Base-by-base conservation (phyloP, 2,797 vertebrate species). In the Acestrorhynchus altus region DNA sequence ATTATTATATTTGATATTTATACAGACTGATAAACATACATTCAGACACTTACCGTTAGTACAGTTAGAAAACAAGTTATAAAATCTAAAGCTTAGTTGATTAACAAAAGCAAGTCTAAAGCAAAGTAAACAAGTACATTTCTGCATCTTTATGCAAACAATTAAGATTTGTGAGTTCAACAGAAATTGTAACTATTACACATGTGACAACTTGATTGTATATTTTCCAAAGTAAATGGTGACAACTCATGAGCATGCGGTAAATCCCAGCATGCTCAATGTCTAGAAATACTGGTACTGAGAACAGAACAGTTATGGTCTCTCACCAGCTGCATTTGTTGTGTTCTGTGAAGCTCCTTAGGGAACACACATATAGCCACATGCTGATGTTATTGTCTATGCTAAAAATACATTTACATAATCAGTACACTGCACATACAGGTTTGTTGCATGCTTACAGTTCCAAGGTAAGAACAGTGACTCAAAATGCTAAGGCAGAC, bases 301-400 rank as follows among this genome's bases (percentile, higher is more conserved):
- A 64, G 35, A 44, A 65, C 40, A 65, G 39, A 28, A 65, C 40
- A 44, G 11, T 28, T 26, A 26, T 24, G 22, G 42, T 66, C 64
- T 66, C 64, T 46, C 22, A 66, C 44, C 64, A 66, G 64, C 24
- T 66, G 42, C 6, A 24, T 44, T 65, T 66, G 20, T 66, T 24
- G 2, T 15, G 8, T 24, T 42, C 22, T 6, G 59, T 61, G 7
- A 16, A 35, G 59, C 39, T n/a, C 1, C 18, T 18, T n/a, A 11
- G 10, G 12, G 11, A 35, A 35, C 31, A 35, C 18, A n/a, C n/a
- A 31, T 35, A 35, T 35, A 47, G 6, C 20, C 9, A 26, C 64
- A 66, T 46, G 44, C 24, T 18, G 22, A 8, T 15, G 7, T 12
- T 40, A 40, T 24, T 13, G 11, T 35, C 2, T 35, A 35, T 35